A percentile compares a stretch with the other conserved stretches of the same genome.
Evolutionary conservation across 2,113 vertebrate genomes (phyloP).

Genomic region (Stercorarius parasiticus): DNA sequence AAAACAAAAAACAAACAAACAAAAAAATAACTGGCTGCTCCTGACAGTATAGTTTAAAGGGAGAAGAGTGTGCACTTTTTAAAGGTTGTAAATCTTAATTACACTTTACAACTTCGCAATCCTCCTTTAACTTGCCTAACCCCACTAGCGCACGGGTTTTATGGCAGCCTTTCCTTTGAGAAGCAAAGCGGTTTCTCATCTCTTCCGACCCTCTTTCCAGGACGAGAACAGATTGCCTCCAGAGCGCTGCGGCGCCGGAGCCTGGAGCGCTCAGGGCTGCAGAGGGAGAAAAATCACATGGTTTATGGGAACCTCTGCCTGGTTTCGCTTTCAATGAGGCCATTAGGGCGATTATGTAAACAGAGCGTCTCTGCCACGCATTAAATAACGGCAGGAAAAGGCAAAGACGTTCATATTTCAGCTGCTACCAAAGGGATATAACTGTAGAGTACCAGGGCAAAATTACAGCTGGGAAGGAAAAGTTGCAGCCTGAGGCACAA

Average conservation of each 20-base stretch:
- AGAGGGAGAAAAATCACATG: neutral
- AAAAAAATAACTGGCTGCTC: neutral
- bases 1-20: too few relatives aligned
- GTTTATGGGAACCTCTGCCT: neutral
- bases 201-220: neutral
- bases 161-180: neutral
- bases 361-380: neutral
- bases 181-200: neutral
- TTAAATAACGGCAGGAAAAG: neutral
- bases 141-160: fast-evolving
- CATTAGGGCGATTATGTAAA: neutral
- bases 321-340: neutral
- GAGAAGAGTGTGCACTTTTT: neutral
- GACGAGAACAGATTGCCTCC: neutral
- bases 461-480: neutral
- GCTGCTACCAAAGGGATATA: neutral
- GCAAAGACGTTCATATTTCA: neutral
- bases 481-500: neutral
- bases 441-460: neutral
- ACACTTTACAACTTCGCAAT: neutral
- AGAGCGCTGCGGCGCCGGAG: neutral
- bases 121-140: neutral
- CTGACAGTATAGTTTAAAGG: neutral
- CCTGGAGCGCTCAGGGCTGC: neutral
- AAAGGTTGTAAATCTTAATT: neutral